Percentiles rank a stretch among this genome's conserved stretches.
These are phyloP conservation scores for Empis livida DNA, from an alignment of 2,888 invertebrate species.

Conservation along the genomic window DNA sequence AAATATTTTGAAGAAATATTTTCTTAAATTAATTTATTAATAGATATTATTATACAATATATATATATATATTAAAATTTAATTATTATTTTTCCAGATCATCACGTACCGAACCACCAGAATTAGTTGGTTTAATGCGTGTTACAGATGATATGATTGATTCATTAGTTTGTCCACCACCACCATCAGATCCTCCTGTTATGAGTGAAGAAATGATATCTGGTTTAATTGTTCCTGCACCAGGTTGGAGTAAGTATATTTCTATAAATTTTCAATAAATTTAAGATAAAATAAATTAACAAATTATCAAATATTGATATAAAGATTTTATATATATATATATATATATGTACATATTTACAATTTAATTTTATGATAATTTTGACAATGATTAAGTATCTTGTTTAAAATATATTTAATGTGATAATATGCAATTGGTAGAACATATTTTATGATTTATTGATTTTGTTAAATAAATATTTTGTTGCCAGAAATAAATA, in stretches of 20 bases:
- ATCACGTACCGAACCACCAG: slow-evolving; percentile 68
- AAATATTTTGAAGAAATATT: too few species aligned
- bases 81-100: slow-evolving; percentile 40
- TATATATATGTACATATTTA: not conserved
- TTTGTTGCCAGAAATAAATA: too few species aligned
- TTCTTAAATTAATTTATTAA: too few species aligned
- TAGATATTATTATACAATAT: too few species aligned
- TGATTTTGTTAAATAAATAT: too few species aligned
- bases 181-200: slow-evolving; percentile 84
- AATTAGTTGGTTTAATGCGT: slow-evolving; percentile 61
- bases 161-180: slow-evolving; percentile 90
- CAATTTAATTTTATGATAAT: not conserved
- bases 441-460: too few species aligned
- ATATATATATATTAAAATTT: too few species aligned
- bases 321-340: not conserved
- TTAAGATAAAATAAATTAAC: not conserved
- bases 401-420: too few species aligned
- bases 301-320: not conserved
- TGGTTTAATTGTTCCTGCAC: slow-evolving; percentile 91
- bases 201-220: slow-evolving; percentile 94
- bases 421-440: too few species aligned
- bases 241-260: slow-evolving; percentile 74
- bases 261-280: not conserved
- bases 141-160: slow-evolving; percentile 94
- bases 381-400: too few species aligned